Base-by-base conservation (phyloP, 2,888 invertebrate species). In the Dryadula phaetusa region DNA sequence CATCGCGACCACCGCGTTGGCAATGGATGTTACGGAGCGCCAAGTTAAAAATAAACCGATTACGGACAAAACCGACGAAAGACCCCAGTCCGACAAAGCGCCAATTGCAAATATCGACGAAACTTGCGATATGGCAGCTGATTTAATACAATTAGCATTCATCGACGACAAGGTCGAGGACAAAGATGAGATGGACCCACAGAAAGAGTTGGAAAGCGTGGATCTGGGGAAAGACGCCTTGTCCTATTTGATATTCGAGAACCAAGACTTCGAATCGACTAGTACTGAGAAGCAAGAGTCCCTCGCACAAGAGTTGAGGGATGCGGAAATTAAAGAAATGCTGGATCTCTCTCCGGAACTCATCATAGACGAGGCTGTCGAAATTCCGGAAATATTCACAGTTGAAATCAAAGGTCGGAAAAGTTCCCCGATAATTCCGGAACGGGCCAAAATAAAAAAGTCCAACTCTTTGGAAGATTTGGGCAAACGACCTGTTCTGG, bases 21-120 rank as follows among this genome's bases (percentile, higher is more conserved):
- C 85, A 0, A 78, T 83, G 42, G 92, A 92, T 70, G 65, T 92
- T 56, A 79, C 76, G 1, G 85, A 88, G 12, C 77, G 76, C 70
- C 85, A 88, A 65, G 77, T 81, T 0, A 87, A 82, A 69, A 85
- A 76, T 54, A 83, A 82, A 53, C 74, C 78, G 0, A 67, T 81
- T 64, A 80, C 82, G 0, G 81, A 78, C 18, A 86, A 83, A 79
- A 4, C 66, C 0, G 85, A 88, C 7, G 85, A 85, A 0, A 86
- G 82, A 68, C 34, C 70, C 44, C 81, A 80, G 70, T 78, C 73
- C 62, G 88, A 89, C 64, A 74, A 88, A 70, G 91, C 91, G 12
- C 91, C 91, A 0, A 91, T 91, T 68, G 91, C 91, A 1, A 90
- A 88, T 1, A 90, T 90, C 12, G 91, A 91, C 18, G 91, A 91